phyloP scores from a whole-genome alignment of 2,113 vertebrate species.

The Coptodon bakossiorum region DNA sequence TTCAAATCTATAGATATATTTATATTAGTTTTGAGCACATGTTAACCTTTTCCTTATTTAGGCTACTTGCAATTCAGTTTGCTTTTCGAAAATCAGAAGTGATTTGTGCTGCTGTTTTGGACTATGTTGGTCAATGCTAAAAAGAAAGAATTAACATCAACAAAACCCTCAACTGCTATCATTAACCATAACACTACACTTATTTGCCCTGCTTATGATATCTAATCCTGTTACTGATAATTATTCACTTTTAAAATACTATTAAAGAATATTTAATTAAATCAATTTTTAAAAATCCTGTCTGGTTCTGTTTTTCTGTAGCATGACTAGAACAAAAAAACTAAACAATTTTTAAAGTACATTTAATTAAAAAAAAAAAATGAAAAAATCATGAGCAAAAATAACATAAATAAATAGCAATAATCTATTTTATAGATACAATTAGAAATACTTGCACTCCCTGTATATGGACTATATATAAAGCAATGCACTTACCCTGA shows the following conservation, averaged over 20 bases:
- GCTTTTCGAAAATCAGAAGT: background rate
- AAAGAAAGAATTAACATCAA: background rate
- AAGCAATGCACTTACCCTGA: background rate
- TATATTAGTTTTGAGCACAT: background rate
- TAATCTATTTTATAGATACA: background rate
- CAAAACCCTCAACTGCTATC: background rate
- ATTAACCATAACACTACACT: background rate
- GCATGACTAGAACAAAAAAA: background rate
- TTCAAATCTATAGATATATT: background rate
- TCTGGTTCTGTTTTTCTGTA: background rate
- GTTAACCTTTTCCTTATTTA: background rate
- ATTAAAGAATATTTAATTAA: background rate
- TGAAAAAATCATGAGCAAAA: background rate
- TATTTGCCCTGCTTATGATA: background rate
- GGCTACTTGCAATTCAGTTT: background rate
- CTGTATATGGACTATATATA: background rate
- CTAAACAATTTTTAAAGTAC: background rate
- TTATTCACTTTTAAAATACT: background rate
- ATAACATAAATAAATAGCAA: background rate
- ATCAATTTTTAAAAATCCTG: too few relatives aligned
- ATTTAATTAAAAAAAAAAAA: background rate
- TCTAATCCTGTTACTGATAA: background rate
- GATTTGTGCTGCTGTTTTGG: background rate
- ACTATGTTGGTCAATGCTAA: background rate
- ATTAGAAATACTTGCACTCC: background rate